Conservation (phyloP, 2,113 vertebrate species). For the Connochaetes taurinus region DNA sequence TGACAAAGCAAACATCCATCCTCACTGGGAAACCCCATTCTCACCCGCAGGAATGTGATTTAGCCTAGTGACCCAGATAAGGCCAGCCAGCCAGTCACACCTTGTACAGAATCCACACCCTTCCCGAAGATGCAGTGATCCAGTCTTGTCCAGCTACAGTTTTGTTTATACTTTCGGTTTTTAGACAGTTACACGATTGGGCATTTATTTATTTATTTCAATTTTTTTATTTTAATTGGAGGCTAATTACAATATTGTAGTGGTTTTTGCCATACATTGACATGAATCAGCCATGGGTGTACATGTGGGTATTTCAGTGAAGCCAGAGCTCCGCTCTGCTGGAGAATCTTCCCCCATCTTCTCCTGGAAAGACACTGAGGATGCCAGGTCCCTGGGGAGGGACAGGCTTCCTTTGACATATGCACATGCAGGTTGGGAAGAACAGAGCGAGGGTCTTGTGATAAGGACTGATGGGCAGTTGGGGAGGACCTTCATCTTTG, state of each 20-base stretch:
- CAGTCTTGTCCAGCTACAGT: not conserved
- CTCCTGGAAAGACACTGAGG: not conserved
- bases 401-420: not conserved
- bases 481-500: not conserved
- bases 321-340: not conserved
- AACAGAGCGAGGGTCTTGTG: not conserved
- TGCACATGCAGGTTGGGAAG: not conserved
- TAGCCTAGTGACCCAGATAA: constrained; percentile 29
- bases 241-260: too few species aligned
- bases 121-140: not conserved
- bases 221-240: not conserved
- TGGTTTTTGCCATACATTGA: too few species aligned
- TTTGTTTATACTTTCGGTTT: not conserved
- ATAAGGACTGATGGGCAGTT: not conserved
- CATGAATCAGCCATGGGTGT: too few species aligned
- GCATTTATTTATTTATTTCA: not conserved
- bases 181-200: not conserved
- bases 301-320: not conserved
- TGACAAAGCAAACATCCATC: not conserved
- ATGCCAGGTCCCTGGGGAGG: not conserved
- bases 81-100: not conserved
- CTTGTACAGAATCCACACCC: not conserved
- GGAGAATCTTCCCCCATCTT: not conserved
- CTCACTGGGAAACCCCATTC: not conserved
- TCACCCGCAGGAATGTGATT: not conserved